Evolutionary conservation across 2,888 invertebrate genomes (phyloP).

Genomic region (Alloscopus bannaensis): DNA sequence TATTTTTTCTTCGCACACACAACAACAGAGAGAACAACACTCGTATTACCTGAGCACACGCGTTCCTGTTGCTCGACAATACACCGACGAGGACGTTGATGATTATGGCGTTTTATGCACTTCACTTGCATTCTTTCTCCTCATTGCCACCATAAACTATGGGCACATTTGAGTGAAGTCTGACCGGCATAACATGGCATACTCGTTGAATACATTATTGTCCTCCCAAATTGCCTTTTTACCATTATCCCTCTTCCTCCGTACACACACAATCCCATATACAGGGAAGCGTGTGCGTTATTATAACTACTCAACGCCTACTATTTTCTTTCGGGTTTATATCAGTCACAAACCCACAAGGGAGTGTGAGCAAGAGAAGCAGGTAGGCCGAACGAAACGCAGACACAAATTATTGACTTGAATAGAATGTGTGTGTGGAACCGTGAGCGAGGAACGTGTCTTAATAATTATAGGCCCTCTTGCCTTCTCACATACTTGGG

Average conservation of each 20-base stretch:
- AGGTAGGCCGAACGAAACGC: conserved; percentile 21
- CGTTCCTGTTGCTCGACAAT: conserved; percentile 63
- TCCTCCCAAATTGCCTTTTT: background rate
- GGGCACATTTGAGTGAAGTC: conserved; percentile 14
- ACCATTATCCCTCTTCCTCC: background rate
- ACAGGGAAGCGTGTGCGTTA: conserved; percentile 2
- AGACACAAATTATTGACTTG: conserved; percentile 50
- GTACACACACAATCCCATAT: conserved; percentile 2
- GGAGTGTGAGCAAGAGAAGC: no score
- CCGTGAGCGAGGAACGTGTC: conserved; percentile 62
- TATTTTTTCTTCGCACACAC: background rate
- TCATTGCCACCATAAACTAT: conserved; percentile 8
- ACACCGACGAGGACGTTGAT: conserved; percentile 24
- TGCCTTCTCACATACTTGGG: conserved; percentile 39
- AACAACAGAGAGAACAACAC: no score
- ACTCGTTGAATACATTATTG: conserved; percentile 12
- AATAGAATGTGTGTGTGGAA: conserved; percentile 14
- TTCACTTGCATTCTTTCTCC: conserved; percentile 33
- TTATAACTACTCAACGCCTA: conserved; percentile 27
- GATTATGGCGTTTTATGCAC: conserved; percentile 34
- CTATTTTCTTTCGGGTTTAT: conserved; percentile 13
- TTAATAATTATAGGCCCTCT: conserved; percentile 52
- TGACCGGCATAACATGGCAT: conserved; percentile 9
- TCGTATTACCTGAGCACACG: conserved; percentile 35
- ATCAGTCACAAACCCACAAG: background rate